Evolutionary conservation across 2,888 invertebrate species (phyloP).

Genomic region (Agriotes lineatus): DNA sequence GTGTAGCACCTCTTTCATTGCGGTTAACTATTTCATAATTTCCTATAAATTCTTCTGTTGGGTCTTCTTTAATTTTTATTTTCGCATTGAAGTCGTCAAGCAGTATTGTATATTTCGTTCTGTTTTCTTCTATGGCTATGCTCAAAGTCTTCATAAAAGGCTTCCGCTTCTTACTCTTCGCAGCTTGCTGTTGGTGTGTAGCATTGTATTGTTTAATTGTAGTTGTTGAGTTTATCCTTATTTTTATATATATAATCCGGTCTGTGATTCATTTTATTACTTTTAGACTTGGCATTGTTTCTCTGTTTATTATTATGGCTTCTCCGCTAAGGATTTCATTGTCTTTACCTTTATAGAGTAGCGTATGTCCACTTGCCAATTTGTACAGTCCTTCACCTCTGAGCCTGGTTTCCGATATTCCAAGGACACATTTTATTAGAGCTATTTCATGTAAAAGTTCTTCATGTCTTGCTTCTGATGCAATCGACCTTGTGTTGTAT

Average conservation of each 20-base stretch:
- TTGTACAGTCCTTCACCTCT: background rate
- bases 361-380: background rate
- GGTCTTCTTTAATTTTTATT: background rate
- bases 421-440: background rate
- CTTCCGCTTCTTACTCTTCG: background rate
- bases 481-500: background rate
- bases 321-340: too few species aligned
- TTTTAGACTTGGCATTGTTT: too few species aligned
- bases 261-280: background rate
- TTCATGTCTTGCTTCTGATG: background rate
- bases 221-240: too few species aligned
- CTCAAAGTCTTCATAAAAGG: background rate
- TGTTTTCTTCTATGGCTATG: background rate
- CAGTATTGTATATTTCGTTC: constrained; percentile 1
- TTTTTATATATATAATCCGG: too few species aligned
- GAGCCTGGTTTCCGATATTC: background rate
- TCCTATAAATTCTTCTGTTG: background rate
- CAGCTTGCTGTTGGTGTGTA: background rate
- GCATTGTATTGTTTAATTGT: background rate
- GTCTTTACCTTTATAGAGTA: background rate
- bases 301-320: too few species aligned
- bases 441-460: background rate
- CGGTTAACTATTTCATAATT: background rate
- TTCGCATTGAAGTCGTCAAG: background rate
- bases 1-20: background rate